Evolutionary conservation across 2,888 invertebrate species (phyloP), one percentile per base, ranked within the genome.

Genomic region (Stictocephala bisonia): DNA sequence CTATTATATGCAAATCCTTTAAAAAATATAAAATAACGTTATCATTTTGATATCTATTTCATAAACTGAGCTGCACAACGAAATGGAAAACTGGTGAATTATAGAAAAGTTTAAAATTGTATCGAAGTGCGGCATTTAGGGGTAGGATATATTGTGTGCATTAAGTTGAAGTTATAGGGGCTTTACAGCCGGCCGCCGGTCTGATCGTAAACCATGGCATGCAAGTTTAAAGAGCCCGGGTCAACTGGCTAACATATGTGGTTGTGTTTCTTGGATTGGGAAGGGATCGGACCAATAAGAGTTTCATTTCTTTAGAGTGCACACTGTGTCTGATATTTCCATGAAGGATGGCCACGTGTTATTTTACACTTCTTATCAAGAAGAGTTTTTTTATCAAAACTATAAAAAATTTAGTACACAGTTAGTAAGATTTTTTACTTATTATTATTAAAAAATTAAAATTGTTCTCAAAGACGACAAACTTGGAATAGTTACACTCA

Each of bases 251-350:
- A 64, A 64, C 44, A 3, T 64, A 64, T 44, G 44, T 35, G 22
- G 44, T 40, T 26, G 64, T 64, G 64, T 44, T 64, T 20, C 64
- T 11, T 4, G 26, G 60, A 35, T 56, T 56, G 56, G 56, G 31
- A 53, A 31, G 56, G 51, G 68, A 68, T 68, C 68, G 29, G 51
- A 35, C 68, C 68, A 35, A 68, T 51, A 51, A 40, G 41, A 41
- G 56, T 56, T 56, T 70, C 70, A 70, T 56, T 70, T 56, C 70
- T 70, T 70, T 70, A 70, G 70, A 70, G 70, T 70, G 70, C 68
- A 51, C 68, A 68, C 24, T 51, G 51, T 68, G 50, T 22, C 51
- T 20, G 20, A 15, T 27, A 20, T n/a, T 35, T 48, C 68, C 13
- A 13, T 31, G 68, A 13, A 51, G 51, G 68, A 68, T 31, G 68